Evolutionary conservation across 2,888 invertebrate genomes (phyloP).

Genomic region (Hylaea fasciaria): DNA sequence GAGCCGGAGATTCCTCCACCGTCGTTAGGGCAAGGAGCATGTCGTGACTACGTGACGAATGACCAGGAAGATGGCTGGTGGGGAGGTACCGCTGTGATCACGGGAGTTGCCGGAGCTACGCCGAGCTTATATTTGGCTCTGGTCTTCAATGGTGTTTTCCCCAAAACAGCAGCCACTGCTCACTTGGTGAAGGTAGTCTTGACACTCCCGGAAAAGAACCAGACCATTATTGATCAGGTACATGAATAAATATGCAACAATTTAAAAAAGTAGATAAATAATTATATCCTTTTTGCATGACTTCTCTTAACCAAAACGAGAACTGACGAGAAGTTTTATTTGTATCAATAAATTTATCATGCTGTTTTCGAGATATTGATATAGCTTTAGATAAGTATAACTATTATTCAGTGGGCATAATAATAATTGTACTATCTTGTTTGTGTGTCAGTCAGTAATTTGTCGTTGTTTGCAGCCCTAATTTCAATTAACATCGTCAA

Average conservation of each 20-base stretch:
- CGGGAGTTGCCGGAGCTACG: constrained; percentile 91
- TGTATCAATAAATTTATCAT: background rate
- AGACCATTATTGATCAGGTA: constrained; percentile 90
- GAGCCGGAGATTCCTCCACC: constrained; percentile 88
- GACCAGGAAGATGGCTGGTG: constrained; percentile 88
- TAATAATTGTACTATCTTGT: background rate
- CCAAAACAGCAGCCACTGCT: constrained; percentile 85
- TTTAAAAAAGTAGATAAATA: too few species aligned
- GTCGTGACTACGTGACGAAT: constrained; percentile 80
- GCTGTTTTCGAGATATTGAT: background rate
- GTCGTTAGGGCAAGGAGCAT: constrained; percentile 80
- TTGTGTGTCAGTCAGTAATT: constrained; percentile 19
- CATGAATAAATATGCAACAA: constrained; percentile 41
- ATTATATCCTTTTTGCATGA: too few species aligned
- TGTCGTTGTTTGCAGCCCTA: constrained; percentile 35
- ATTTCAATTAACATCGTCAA: constrained; percentile 39
- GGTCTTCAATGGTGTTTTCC: constrained; percentile 92
- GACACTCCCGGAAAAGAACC: constrained; percentile 89
- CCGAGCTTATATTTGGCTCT: constrained; percentile 92
- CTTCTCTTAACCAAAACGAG: too few species aligned
- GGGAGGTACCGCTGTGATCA: constrained; percentile 95
- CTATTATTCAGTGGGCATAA: background rate
- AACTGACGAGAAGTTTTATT: too few species aligned
- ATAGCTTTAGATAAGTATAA: background rate
- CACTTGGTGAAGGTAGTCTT: constrained; percentile 89